Base-by-base conservation (phyloP, 2,113 vertebrate species). In the Zosterops borbonicus region DNA sequence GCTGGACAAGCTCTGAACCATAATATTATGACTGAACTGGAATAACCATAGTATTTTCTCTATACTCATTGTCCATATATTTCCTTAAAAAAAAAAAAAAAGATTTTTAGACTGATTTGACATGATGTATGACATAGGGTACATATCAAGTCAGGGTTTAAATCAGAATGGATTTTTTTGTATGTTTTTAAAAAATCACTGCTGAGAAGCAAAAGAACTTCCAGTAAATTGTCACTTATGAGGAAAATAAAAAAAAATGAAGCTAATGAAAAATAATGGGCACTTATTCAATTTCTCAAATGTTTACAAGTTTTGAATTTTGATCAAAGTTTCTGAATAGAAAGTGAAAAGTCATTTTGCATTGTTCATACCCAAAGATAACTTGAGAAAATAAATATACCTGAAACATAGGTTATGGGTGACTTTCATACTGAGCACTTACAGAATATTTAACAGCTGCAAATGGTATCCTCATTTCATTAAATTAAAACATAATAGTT, bases 401-500 rank as follows among this genome's bases (percentile, higher is more conserved):
- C 5, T 42, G 60, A 50, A 70, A 12, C 13, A 80, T 29, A 70
- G 11, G 39, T 81, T 70, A 56, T 17, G n/a, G 7, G 13, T 52
- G 24, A 9, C 50, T 75, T 75, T 33, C 55, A 42, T 68, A 28
- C 21, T 22, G 52, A 74, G 24, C 35, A 81, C 8, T 76, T 71
- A 46, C 37, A 70, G 56, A 67, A 35, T 90, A 83, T 70, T 83
- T 81, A 74, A 50, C 37, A 75, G 27, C 42, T 67, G 39, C 56
- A 91, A 81, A 75, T 33, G 47, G 4, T 67, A 83, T 55, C 39
- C 35, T 84, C 23, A 77, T 90, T 16, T 83, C 50, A 77, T n/a
- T 35, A 22, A 86, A 81, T 81, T 90, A 81, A 81, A 93, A 80
- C 41, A 37, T 8, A 67, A 83, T 47, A 83, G 56, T 55, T 87